phyloP scores from a whole-genome alignment of 2,888 invertebrate species.

The Mesochorus sp. region DNA sequence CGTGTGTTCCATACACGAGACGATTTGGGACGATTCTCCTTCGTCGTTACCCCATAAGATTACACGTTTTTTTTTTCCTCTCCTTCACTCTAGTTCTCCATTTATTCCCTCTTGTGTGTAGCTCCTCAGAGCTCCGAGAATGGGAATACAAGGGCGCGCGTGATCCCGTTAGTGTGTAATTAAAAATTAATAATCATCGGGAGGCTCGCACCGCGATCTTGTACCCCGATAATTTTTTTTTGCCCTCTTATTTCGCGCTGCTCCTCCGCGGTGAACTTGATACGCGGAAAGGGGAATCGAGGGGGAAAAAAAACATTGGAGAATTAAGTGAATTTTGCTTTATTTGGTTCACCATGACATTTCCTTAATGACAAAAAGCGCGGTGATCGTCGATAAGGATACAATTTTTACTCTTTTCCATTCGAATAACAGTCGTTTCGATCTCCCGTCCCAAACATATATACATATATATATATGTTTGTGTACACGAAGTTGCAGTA shows the following conservation, averaged over 20 bases:
- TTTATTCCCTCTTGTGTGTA: constrained; percentile 39
- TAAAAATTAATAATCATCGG: constrained; percentile 65
- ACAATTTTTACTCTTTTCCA: too few relatives aligned
- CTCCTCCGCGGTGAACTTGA: too few relatives aligned
- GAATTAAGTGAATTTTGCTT: too few relatives aligned
- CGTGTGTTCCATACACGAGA: too few relatives aligned
- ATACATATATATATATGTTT: neutral
- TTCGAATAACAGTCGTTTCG: too few relatives aligned
- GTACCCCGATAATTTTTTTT: constrained; percentile 5
- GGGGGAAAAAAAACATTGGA: too few relatives aligned
- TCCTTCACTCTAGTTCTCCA: too few relatives aligned
- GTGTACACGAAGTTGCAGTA: too few relatives aligned
- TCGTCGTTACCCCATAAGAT: constrained; percentile 36
- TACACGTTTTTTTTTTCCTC: constrained; percentile 44
- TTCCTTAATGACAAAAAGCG: too few relatives aligned
- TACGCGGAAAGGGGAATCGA: too few relatives aligned
- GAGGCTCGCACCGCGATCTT: constrained; percentile 30
- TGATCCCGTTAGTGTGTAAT: constrained; percentile 58
- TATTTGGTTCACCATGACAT: too few relatives aligned
- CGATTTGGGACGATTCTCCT: neutral
- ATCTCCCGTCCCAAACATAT: neutral
- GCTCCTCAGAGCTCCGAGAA: neutral
- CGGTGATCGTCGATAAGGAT: too few relatives aligned
- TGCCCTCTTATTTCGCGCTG: constrained; percentile 5
- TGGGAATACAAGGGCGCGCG: constrained; percentile 15